Base-by-base conservation (phyloP, 2,797 vertebrate genomes). In the Dryobates pubescens region DNA sequence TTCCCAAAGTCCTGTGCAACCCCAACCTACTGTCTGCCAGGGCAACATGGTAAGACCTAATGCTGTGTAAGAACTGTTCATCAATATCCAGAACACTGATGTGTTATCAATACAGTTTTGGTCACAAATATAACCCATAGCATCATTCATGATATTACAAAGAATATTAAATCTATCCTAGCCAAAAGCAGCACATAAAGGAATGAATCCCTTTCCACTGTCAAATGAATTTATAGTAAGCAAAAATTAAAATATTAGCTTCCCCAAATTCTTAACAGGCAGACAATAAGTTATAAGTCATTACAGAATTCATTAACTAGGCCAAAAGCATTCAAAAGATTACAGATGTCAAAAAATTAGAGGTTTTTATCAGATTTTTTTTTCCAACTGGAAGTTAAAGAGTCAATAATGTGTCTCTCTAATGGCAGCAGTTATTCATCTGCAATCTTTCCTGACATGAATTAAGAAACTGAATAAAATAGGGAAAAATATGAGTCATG, bases 391-490 rank as follows among this genome's bases (percentile, higher is more conserved):
- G 4, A 92, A 93, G 57, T 81, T 90, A 82, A 91, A 93, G 10
- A 79, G 24, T 89, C 69, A 82, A 45, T 76, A 91, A 83, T 18
- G 23, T 49, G 14, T 77, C 93, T 83, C 86, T 86, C 68, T 91
- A 86, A 82, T 36, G 14, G 3, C 58, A 88, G 71, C 49, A 64
- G 83, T 81, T 90, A 86, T 74, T 95, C 34, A 81, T 93, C 91
- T 95, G 10, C 69, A 86, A 27, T 43, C 20, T 74, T 71, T 88
- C 62, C 45, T 73, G 77, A 91, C 83, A 90, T 11, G 59, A 86
- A 92, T 20, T 79, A 87, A 93, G 43, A 86, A 92, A 93, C 77
- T 65, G 43, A 93, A 80, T 86, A 85, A 91, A 93, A 90, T 17
- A 65, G 9, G n/a, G 41, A 47, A 92, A 93, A 93, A 89, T 65